Evolutionary conservation across 2,888 invertebrate genomes (phyloP).

Genomic region (Lordiphosa fenestrarum): DNA sequence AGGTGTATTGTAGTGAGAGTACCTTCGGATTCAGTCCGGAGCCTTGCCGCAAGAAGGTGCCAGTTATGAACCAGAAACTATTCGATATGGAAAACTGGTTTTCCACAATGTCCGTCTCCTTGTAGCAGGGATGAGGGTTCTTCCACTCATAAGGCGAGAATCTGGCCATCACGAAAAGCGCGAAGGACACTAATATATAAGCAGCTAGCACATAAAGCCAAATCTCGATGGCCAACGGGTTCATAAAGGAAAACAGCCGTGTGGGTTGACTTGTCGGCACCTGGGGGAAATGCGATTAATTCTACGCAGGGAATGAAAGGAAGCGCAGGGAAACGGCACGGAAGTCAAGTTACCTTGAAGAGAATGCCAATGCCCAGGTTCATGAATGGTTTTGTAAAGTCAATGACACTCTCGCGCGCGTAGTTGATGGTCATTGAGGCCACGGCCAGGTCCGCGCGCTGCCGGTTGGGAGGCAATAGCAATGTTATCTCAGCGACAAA

Average conservation of each 20-base stretch:
- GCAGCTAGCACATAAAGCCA: conserved; percentile 97
- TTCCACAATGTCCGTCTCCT: conserved; percentile 91
- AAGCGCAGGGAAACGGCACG: not conserved
- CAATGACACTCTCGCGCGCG: conserved; percentile 92
- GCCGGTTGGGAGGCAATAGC: conserved; percentile 37
- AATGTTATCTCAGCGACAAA: not conserved
- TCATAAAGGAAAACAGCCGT: conserved; percentile 96
- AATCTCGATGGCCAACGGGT: conserved; percentile 96
- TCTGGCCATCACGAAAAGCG: conserved; percentile 96
- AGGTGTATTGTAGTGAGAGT: conserved; percentile 50
- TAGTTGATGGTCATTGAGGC: conserved; percentile 99
- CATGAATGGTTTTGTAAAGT: conserved; percentile 99
- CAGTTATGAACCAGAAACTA: conserved; percentile 94
- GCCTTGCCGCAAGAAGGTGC: conserved; percentile 92
- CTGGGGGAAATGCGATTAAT: conserved; percentile 79
- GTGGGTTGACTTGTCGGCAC: conserved; percentile 94
- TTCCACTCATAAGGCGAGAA: conserved; percentile 99
- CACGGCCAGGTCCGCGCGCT: conserved; percentile 97
- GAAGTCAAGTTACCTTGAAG: conserved; percentile 86
- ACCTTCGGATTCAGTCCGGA: conserved; percentile 92
- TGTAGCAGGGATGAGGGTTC: conserved; percentile 89
- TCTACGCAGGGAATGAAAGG: conserved; percentile 6
- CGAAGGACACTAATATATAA: conserved; percentile 95
- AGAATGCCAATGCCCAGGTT: conserved; percentile 97
- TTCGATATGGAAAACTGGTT: conserved; percentile 98